These are phyloP conservation scores for Catotricha subobsoleta DNA, from an alignment of 2,888 invertebrate species.

Conservation along the genomic window DNA sequence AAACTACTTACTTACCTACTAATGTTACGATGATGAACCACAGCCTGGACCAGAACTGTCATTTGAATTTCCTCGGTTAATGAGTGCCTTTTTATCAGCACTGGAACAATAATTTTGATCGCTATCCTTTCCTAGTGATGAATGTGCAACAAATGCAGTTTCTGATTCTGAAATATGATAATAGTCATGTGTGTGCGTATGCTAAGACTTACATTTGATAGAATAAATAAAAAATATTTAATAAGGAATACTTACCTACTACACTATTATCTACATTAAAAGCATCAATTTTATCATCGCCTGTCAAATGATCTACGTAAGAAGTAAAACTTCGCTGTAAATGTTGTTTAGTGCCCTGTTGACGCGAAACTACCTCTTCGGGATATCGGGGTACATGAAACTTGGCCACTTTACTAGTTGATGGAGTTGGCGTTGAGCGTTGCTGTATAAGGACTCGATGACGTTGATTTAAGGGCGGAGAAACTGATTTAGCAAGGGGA, in stretches of 20 bases:
- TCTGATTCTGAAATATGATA: slow-evolving; percentile 22
- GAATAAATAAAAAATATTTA: background rate
- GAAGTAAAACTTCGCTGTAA: slow-evolving; percentile 11
- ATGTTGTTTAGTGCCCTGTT: slow-evolving; percentile 12
- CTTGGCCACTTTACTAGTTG: slow-evolving; percentile 27
- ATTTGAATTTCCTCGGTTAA: slow-evolving; percentile 6
- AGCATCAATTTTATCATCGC: slow-evolving; percentile 5
- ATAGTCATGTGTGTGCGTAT: background rate
- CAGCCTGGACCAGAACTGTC: slow-evolving; percentile 5
- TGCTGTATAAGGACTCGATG: slow-evolving; percentile 29
- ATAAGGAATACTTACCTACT: background rate
- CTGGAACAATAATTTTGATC: background rate
- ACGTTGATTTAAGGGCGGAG: slow-evolving; percentile 28
- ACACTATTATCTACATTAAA: background rate
- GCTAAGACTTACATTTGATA: background rate
- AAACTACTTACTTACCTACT: background rate
- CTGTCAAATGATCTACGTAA: slow-evolving; percentile 17
- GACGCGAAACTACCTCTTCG: slow-evolving; percentile 20
- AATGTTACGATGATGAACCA: slow-evolving; percentile 4
- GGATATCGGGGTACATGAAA: slow-evolving; percentile 29
- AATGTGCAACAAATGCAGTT: slow-evolving; percentile 24
- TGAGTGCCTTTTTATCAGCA: background rate
- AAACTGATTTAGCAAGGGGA: slow-evolving; percentile 29
- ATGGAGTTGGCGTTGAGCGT: slow-evolving; percentile 27
- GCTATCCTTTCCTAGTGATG: background rate